These are phyloP conservation scores for Tenthredo scrophulariae DNA, from an alignment of 2,888 invertebrate species.

Conservation along the genomic window DNA sequence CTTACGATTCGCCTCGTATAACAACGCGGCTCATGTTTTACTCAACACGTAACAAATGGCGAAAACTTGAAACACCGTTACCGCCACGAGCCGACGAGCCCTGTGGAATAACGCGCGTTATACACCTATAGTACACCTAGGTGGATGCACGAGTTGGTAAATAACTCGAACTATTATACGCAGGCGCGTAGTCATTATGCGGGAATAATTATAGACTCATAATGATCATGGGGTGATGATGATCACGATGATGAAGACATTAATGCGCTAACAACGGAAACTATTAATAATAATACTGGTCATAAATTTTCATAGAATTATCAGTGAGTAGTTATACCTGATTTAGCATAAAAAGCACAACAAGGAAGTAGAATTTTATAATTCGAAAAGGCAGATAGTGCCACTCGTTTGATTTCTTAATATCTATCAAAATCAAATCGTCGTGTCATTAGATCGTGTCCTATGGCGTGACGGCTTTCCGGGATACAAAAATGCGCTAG, in stretches of 20 bases:
- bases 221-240: neutral
- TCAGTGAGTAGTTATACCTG: neutral
- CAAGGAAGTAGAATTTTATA: no score
- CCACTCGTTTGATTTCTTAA: no score
- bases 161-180: neutral
- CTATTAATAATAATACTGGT: neutral
- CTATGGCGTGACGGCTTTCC: no score
- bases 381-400: no score
- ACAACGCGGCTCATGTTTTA: constrained; percentile 26
- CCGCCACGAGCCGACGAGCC: constrained; percentile 7
- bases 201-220: neutral
- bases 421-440: no score
- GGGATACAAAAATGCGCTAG: neutral
- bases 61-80: constrained; percentile 41
- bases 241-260: constrained; percentile 9
- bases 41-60: constrained; percentile 36
- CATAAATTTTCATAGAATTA: neutral
- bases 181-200: neutral
- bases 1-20: constrained; percentile 9
- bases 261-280: neutral
- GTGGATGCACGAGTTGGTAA: neutral
- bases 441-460: no score
- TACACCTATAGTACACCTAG: neutral
- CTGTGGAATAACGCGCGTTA: neutral
- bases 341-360: no score